These are phyloP conservation scores for Drosophila dives DNA, from an alignment of 2,888 invertebrate species.

Conservation along the genomic window DNA sequence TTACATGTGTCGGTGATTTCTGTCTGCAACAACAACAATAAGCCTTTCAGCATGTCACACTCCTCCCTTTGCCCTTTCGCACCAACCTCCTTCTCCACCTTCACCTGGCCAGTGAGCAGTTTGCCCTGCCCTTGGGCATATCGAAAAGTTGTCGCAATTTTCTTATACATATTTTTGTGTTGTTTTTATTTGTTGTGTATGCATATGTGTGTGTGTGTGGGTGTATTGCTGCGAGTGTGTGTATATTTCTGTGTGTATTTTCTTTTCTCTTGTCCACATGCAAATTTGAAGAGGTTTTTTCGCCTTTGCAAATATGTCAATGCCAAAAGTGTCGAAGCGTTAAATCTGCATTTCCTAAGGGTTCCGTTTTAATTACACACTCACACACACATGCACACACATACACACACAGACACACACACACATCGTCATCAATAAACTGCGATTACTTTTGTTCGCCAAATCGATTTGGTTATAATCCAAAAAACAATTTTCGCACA, in stretches of 20 bases:
- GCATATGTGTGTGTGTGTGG: neutral
- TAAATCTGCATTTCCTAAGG: constrained; percentile 66
- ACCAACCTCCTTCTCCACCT: neutral
- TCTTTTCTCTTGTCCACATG: constrained; percentile 27
- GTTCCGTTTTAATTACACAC: constrained; percentile 58
- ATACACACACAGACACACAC: neutral
- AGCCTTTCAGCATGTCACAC: neutral
- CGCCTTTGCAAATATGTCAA: constrained; percentile 60
- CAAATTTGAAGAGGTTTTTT: constrained; percentile 56
- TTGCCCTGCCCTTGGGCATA: constrained; percentile 8
- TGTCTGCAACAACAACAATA: constrained; percentile 4
- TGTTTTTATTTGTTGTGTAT: neutral
- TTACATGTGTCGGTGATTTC: constrained; percentile 25
- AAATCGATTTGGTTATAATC: constrained; percentile 9
- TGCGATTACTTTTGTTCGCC: constrained; percentile 15
- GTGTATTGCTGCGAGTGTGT: neutral
- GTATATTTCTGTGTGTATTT: neutral
- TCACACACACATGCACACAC: constrained; percentile 3
- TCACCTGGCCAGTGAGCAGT: neutral
- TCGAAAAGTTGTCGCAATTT: constrained; percentile 29
- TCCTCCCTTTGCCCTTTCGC: neutral
- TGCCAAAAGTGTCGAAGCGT: constrained; percentile 62
- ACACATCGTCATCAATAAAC: constrained; percentile 33
- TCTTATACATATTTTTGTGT: constrained; percentile 1
- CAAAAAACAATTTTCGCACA: constrained; percentile 8